These are phyloP conservation scores for Leucophora obtusa DNA, from an alignment of 2,888 invertebrate genomes.

Conservation along the genomic window DNA sequence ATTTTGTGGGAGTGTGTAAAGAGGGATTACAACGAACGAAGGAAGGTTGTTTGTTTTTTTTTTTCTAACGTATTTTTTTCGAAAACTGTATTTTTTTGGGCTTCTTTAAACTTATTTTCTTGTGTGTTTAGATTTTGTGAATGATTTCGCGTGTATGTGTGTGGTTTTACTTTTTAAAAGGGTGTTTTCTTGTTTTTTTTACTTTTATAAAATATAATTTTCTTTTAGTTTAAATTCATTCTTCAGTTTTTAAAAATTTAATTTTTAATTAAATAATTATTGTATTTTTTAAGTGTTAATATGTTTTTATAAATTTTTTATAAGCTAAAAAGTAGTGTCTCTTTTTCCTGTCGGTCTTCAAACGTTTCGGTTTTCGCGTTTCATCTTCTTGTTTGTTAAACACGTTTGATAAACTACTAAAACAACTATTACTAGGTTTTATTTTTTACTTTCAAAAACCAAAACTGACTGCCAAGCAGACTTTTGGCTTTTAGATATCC, in stretches of 20 bases:
- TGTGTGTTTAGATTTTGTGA: not conserved
- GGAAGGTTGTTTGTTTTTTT: not conserved
- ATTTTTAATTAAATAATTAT: conserved; percentile 73
- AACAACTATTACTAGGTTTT: conserved; percentile 59
- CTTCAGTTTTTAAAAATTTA: conserved; percentile 66
- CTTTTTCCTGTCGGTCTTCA: conserved; percentile 56
- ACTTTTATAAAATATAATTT: conserved; percentile 64
- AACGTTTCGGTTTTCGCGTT: conserved; percentile 63
- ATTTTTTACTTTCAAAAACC: conserved; percentile 49
- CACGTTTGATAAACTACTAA: conserved; percentile 60
- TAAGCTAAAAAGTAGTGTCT: conserved; percentile 62
- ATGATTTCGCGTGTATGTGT: not conserved
- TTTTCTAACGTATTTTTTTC: not conserved
- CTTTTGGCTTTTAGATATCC: conserved; percentile 44
- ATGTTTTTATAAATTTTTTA: conserved; percentile 63
- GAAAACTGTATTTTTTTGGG: not conserved
- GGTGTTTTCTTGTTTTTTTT: conserved; percentile 24
- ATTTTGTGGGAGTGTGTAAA: conserved; percentile 1
- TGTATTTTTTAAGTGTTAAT: conserved; percentile 64
- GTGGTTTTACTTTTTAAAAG: conserved; percentile 13
- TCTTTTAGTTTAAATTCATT: conserved; percentile 69
- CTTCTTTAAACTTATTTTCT: too few species aligned
- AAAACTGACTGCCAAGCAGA: conserved; percentile 60
- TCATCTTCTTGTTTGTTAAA: conserved; percentile 20
- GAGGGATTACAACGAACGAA: not conserved